Evolutionary conservation across 2,888 invertebrate genomes (phyloP), one percentile per base, ranked within the genome.

Genomic region (Leistus spinibarbis): DNA sequence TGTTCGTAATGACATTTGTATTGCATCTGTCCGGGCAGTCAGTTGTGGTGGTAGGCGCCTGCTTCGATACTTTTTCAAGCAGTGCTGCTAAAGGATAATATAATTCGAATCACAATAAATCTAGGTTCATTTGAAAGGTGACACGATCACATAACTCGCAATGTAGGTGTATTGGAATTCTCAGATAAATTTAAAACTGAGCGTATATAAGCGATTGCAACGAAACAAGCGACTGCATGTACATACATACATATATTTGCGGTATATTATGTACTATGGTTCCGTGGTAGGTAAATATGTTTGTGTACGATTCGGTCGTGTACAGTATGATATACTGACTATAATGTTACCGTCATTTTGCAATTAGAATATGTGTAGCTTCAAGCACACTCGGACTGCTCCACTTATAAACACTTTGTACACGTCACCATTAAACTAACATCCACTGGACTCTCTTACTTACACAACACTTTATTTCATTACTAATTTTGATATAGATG

Each of bases 321-420:
- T 16, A 20, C 60, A 9, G 40, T 27, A 66, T 53, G 66, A 66
- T 66, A 66, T 27, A 66, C 53, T 66, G 40, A 40, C 53, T 66
- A 66, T 66, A 66, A 66, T 66, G 66, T 66, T 66, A 53, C 66
- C 66, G 24, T 66, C 66, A 66, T 66, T 66, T 66, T 66, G 66
- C 53, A 66, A 66, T 66, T 66, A 66, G 66, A 66, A 53, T 66
- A 66, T 66, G 66, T 20, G 40, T 53, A 66, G 66, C 66, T 66
- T 53, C 40, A 66, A 66, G 66, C 66, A 40, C 10, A 40, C 40
- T 40, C 40, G 40, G 53, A 20, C 40, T 66, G 66, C 66, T 66
- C 66, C 53, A 66, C 27, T 66, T 66, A 66, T 66, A 27, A 66
- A 53, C 27, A 66, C 19, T 66, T 66, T 66, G 66, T 66, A 53